Conservation (phyloP, 2,888 invertebrate genomes). For the Amphiduros pacificus region DNA sequence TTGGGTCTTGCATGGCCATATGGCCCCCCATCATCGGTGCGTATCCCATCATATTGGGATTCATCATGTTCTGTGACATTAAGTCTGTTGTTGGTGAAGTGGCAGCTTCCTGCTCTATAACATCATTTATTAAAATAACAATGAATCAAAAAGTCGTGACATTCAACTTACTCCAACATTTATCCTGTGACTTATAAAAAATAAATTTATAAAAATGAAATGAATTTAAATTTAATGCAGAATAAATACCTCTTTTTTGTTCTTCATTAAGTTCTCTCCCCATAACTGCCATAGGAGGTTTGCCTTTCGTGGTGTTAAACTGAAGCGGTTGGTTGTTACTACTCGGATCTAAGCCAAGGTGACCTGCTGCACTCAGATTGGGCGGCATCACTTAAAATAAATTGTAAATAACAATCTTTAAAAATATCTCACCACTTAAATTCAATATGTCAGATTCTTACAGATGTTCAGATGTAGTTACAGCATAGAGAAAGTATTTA, state of each 20-base stretch:
- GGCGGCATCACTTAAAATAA: constrained; percentile 8
- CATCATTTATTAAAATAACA: no score
- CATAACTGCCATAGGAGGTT: constrained; percentile 63
- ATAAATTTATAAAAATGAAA: no score
- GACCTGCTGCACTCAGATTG: background rate
- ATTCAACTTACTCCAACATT: no score
- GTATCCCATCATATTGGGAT: background rate
- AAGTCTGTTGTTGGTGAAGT: background rate
- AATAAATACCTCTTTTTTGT: background rate
- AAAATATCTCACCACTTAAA: no score
- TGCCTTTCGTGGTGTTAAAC: constrained; percentile 68
- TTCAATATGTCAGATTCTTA: no score
- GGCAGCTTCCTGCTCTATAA: no score
- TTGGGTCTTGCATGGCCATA: constrained; percentile 50
- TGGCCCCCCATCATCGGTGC: constrained; percentile 54
- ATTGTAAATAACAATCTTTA: background rate
- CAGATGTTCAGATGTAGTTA: no score
- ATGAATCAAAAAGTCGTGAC: no score
- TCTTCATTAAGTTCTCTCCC: background rate
- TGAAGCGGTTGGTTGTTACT: constrained; percentile 51
- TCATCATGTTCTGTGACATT: background rate
- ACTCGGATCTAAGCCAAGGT: constrained; percentile 19
- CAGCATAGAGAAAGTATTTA: no score
- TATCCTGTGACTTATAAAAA: no score
- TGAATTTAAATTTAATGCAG: background rate